Evolutionary conservation across 1,140 invertebrate species (phyloP).

Genomic region (Drosophila arawakana): DNA sequence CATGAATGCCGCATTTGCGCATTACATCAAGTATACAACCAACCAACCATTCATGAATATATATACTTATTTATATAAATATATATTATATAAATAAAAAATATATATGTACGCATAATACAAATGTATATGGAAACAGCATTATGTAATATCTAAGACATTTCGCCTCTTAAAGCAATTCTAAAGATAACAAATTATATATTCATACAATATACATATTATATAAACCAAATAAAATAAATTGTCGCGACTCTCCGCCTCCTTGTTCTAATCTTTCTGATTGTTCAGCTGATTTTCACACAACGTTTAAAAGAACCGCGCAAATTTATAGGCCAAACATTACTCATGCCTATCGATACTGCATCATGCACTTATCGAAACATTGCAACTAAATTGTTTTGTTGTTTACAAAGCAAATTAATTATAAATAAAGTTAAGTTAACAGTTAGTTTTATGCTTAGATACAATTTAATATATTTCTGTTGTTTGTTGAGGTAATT

Average conservation of each 20-base stretch:
- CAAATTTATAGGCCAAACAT: not conserved
- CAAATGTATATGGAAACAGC: conserved; percentile 47
- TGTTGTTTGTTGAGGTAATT: too few species aligned
- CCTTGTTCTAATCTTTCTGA: conserved; percentile 9
- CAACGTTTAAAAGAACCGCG: not conserved
- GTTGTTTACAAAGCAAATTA: too few species aligned
- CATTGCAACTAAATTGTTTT: not conserved
- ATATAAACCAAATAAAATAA: conserved; percentile 69
- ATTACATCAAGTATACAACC: conserved; percentile 10
- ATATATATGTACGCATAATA: conserved; percentile 17
- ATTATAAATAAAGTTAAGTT: too few species aligned
- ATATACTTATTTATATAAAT: too few species aligned
- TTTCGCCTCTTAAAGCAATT: conserved; percentile 84
- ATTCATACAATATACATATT: conserved; percentile 76
- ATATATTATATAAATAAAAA: too few species aligned
- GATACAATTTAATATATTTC: too few species aligned
- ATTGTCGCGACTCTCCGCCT: conserved; percentile 46
- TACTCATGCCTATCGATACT: not conserved
- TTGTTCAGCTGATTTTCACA: not conserved
- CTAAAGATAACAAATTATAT: conserved; percentile 82
- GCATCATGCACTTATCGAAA: not conserved
- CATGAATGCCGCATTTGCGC: conserved; percentile 12
- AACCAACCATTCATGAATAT: conserved; percentile 21
- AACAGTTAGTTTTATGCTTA: too few species aligned
- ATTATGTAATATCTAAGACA: conserved; percentile 68